Evolutionary conservation across 2,113 vertebrate genomes (phyloP), one percentile per base, ranked within the genome.

Genomic region (Thunnus thynnus): DNA sequence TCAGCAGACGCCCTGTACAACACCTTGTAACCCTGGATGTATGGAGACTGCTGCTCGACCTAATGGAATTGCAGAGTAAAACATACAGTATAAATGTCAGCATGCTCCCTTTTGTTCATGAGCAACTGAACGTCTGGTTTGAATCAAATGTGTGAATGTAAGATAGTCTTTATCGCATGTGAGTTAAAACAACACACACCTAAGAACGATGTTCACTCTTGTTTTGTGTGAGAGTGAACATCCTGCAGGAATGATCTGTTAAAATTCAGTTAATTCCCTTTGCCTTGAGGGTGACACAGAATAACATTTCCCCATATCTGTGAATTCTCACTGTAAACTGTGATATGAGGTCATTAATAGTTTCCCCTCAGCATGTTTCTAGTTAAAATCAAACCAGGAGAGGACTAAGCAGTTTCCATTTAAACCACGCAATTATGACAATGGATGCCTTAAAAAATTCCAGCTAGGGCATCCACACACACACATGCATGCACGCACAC

Each of bases 1-100:
- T 92, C 91, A 66, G 95, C 85, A 1, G 92, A 95, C 0, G 92
- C 94, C 48, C 97, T 93, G 85, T 98, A 97, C 55, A 98, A 94
- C 72, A 99, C 95, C 92, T 96, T 97, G 85, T 97, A 98, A n/a
- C 96, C 96, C 89, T 97, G 97, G 75, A 97, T 96, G 86, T 98
- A 98, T 11, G 97, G 96, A 30, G 97, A 97, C 83, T 96, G 96
- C 84, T 97, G 96, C 81, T 97, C 96, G n/a, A 97, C 97, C 98
- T 99, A 83, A 70, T 25, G 58, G 57, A 73, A 16, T 80, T 2
- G 20, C 16, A 72, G 11, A 41, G 14, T 17, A 70, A 71, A 81
- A 57, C 8, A 65, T 0, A 18, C 2, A 4, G 14, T 18, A 13
- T 30, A 55, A 64, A 71, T 80, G 27, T 55, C 64, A 56, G 17